Percentiles rank a stretch among this genome's conserved stretches.
phyloP scores from a whole-genome alignment of 2,113 vertebrate genomes.

The Myodes glareolus region DNA sequence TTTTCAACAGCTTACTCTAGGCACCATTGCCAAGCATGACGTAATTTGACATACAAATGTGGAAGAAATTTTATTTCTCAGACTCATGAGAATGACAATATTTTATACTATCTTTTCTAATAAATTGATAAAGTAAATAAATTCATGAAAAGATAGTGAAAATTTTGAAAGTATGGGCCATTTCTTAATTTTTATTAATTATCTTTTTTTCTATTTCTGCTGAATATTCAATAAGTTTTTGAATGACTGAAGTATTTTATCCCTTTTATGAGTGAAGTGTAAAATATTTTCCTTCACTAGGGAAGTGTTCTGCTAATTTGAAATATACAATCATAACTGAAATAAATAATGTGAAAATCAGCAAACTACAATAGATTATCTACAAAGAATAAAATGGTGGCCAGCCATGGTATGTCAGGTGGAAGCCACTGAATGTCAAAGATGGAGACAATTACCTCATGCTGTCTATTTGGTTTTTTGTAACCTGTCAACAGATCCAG shows the following conservation, averaged over 20 bases:
- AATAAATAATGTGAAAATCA: neutral
- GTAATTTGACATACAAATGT: too few relatives aligned
- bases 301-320: neutral
- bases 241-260: neutral
- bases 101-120: neutral
- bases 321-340: neutral
- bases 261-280: neutral
- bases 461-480: neutral
- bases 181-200: neutral
- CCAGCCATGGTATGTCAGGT: neutral
- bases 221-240: neutral
- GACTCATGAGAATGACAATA: accelerated
- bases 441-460: neutral
- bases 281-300: neutral
- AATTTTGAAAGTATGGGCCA: neutral
- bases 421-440: too few relatives aligned
- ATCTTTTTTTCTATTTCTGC: neutral
- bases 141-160: neutral
- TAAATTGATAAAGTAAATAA: neutral
- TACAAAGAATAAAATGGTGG: neutral
- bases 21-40: neutral
- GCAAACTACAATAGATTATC: neutral
- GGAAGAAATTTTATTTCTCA: neutral
- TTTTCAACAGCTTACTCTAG: neutral
- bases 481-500: neutral